Evolutionary conservation across 1,140 invertebrate genomes (phyloP).

Genomic region (Phocides pigmalion): DNA sequence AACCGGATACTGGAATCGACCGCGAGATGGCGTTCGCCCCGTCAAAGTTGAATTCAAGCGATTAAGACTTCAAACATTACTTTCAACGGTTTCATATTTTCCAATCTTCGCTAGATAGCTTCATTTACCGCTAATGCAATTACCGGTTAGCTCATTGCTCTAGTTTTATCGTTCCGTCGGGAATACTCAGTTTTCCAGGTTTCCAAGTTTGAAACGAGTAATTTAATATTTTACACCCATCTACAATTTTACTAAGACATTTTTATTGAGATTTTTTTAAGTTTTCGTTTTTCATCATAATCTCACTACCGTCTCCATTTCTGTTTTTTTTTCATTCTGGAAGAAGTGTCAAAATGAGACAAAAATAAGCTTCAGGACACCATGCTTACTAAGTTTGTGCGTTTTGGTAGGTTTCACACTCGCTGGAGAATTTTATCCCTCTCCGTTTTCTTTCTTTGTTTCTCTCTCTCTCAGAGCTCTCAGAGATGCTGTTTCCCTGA

Average conservation of each 20-base stretch:
- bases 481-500: no score
- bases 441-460: no score
- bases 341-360: no score
- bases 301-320: no score
- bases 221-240: conserved; percentile 6
- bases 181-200: conserved; percentile 32
- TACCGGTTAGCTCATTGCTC: conserved; percentile 31
- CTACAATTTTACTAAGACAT: background rate
- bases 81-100: conserved; percentile 44
- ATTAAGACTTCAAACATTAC: conserved; percentile 60
- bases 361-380: no score
- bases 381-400: no score
- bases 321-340: no score
- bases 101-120: conserved; percentile 36
- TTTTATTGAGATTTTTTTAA: background rate
- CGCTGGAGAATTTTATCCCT: no score
- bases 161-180: conserved; percentile 28
- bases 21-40: conserved; percentile 57
- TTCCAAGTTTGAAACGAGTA: conserved; percentile 21
- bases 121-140: conserved; percentile 33
- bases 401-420: no score
- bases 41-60: conserved; percentile 63
- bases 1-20: conserved; percentile 58
- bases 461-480: no score
- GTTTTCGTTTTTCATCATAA: no score